Conservation (phyloP, 1,140 invertebrate genomes). For the Lepidotrigona ventralis region DNA sequence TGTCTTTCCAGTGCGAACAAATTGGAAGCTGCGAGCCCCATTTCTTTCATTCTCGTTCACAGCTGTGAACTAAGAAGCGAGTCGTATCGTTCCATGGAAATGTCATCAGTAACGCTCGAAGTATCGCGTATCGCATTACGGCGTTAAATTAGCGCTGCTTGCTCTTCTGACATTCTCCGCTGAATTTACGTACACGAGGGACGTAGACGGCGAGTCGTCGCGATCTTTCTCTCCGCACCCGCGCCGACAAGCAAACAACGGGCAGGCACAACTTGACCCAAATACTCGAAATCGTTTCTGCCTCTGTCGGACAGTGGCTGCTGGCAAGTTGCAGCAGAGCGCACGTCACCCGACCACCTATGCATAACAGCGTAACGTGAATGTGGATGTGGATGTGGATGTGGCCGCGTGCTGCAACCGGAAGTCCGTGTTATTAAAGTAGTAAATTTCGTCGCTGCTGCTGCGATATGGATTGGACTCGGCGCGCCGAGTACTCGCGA, state of each 20-base stretch:
- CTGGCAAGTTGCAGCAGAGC: slow-evolving; percentile 37
- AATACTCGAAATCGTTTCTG: slow-evolving; percentile 65
- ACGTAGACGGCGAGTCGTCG: background rate
- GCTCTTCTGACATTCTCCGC: slow-evolving; percentile 47
- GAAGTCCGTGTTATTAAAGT: slow-evolving; percentile 69
- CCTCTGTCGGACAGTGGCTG: slow-evolving; percentile 51
- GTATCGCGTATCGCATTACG: slow-evolving; percentile 29
- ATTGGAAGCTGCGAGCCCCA: too few species aligned
- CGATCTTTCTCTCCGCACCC: background rate
- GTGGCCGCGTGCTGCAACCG: slow-evolving; percentile 8
- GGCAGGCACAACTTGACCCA: slow-evolving; percentile 63
- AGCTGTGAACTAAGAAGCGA: background rate
- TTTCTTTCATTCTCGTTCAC: background rate
- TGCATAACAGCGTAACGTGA: slow-evolving; percentile 12
- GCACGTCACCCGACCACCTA: slow-evolving; percentile 1
- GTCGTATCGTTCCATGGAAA: slow-evolving; percentile 29
- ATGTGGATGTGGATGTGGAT: too few species aligned
- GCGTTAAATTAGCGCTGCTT: slow-evolving; percentile 53
- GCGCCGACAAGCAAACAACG: slow-evolving; percentile 49
- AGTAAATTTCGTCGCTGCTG: slow-evolving; percentile 67
- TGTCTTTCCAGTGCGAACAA: too few species aligned
- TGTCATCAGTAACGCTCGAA: slow-evolving; percentile 27
- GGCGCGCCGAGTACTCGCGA: slow-evolving; percentile 10
- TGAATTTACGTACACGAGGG: slow-evolving; percentile 53
- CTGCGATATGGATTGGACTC: slow-evolving; percentile 69